Percentiles rank a stretch among this genome's conserved stretches.
phyloP scores from a whole-genome alignment of 1,140 invertebrate species.

The Condylostylus longicornis region DNA sequence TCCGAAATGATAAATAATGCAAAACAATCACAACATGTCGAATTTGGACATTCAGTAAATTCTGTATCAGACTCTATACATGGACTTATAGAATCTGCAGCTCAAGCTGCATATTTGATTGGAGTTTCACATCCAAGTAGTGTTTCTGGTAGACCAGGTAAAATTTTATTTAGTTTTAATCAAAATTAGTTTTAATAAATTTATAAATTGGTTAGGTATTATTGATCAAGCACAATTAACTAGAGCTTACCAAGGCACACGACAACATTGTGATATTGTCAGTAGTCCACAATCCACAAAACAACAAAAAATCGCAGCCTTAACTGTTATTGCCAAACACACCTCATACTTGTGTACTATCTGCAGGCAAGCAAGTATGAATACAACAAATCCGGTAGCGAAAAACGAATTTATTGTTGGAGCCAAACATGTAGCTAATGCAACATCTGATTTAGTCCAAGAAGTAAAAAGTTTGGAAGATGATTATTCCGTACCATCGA shows the following conservation, averaged over 20 bases:
- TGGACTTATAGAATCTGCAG: constrained; percentile 83
- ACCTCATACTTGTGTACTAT: constrained; percentile 91
- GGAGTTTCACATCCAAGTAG: constrained; percentile 83
- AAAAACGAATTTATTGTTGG: constrained; percentile 95
- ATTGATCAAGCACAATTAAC: constrained; percentile 85
- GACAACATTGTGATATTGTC: constrained; percentile 69
- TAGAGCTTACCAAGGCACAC: constrained; percentile 76
- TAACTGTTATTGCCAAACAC: constrained; percentile 90
- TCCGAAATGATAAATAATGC: constrained; percentile 87
- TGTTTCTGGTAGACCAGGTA: constrained; percentile 76
- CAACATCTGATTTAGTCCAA: constrained; percentile 84
- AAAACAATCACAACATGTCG: constrained; percentile 71
- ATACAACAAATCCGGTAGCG: constrained; percentile 81
- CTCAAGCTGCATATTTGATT: constrained; percentile 83
- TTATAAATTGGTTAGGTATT: no score
- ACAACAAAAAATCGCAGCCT: constrained; percentile 76
- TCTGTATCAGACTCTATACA: constrained; percentile 77
- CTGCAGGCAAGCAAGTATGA: constrained; percentile 81
- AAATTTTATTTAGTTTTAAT: no score
- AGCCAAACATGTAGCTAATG: constrained; percentile 94
- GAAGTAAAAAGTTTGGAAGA: constrained; percentile 86
- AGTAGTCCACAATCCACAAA: constrained; percentile 61
- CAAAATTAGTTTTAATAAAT: no score
- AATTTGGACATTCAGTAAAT: constrained; percentile 74
- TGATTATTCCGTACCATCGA: constrained; percentile 53